These are phyloP conservation scores for Paramuricea clavata DNA, from an alignment of 92 coral and sea anemone genomes.

Conservation along the genomic window DNA sequence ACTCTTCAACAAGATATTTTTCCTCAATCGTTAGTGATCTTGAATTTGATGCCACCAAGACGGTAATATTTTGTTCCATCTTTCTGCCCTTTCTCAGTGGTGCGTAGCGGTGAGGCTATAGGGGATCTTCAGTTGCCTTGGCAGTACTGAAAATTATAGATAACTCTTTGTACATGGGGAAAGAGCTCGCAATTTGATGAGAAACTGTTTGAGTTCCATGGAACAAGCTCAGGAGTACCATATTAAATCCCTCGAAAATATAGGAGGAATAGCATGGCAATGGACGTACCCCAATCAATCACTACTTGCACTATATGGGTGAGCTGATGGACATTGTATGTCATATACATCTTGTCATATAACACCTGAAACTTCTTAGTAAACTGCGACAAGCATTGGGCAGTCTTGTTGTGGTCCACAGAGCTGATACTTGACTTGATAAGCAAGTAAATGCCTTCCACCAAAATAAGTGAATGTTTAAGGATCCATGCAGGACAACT, in stretches of 20 bases:
- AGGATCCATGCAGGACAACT: conserved; percentile 52
- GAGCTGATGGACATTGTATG: conserved; percentile 31
- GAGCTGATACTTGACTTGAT: conserved; percentile 56
- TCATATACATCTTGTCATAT: too few species aligned
- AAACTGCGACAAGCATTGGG: not conserved
- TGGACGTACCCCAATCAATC: conserved; percentile 16
- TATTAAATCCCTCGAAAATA: too few species aligned
- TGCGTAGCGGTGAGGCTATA: not conserved
- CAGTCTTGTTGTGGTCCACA: not conserved
- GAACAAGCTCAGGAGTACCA: too few species aligned
- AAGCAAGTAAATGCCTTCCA: conserved; percentile 59
- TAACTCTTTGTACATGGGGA: too few species aligned
- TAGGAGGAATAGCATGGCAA: too few species aligned
- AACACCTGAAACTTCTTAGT: not conserved
- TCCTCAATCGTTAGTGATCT: conserved; percentile 7
- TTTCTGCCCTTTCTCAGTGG: not conserved
- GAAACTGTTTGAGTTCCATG: too few species aligned
- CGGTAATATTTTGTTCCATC: not conserved
- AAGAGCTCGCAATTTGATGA: conserved; percentile 2
- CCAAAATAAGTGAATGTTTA: conserved; percentile 64
- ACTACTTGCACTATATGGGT: conserved; percentile 13
- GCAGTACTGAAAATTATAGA: not conserved
- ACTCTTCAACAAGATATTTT: conserved; percentile 3
- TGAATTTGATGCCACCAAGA: conserved; percentile 6
- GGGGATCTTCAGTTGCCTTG: not conserved